Percentiles rank a stretch among this genome's conserved stretches.
These are phyloP conservation scores for Otolemur garnettii DNA, from an alignment of 2,113 vertebrate species.

Conservation along the genomic window DNA sequence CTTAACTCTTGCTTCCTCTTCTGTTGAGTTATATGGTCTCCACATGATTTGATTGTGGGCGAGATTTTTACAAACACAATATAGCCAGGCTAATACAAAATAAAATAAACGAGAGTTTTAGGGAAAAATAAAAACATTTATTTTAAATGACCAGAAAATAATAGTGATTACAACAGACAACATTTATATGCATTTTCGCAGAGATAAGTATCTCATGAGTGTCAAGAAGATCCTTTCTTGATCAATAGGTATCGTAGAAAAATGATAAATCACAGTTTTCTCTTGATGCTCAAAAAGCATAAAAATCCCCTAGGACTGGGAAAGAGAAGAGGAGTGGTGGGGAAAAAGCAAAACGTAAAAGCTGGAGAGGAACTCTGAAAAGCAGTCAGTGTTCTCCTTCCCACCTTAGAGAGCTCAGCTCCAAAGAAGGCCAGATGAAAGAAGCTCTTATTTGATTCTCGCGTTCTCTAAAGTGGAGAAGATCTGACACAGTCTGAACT, in stretches of 20 bases:
- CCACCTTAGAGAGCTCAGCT: neutral
- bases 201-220: neutral
- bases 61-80: neutral
- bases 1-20: no score
- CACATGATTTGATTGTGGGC: neutral
- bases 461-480: neutral
- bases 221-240: neutral
- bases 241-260: neutral
- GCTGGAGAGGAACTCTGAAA: neutral
- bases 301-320: neutral
- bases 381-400: no score
- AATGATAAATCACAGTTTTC: neutral
- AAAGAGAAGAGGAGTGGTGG: neutral
- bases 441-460: neutral
- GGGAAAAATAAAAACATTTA: slow-evolving; percentile 32
- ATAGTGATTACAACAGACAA: neutral
- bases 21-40: no score
- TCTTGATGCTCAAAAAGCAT: neutral
- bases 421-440: neutral
- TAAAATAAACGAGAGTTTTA: neutral
- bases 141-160: neutral
- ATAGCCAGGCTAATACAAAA: neutral
- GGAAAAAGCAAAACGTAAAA: neutral
- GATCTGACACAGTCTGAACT: neutral
- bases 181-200: neutral